Conservation (phyloP, 2,888 invertebrate genomes). For the Euproctis similis region DNA sequence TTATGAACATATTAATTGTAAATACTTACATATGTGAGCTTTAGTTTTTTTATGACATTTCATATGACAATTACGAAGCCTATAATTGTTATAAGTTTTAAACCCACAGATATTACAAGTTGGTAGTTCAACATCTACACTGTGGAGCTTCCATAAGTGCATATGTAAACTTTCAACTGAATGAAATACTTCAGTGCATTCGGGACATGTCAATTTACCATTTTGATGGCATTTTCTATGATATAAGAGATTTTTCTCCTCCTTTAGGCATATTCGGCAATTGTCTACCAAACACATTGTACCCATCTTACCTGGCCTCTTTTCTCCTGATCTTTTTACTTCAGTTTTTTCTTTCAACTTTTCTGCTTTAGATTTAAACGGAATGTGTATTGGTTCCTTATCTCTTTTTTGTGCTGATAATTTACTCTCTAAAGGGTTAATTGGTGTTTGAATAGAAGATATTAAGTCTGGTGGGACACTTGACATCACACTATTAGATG, state of each 20-base stretch:
- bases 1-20: too few relatives aligned
- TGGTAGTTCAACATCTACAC: slow-evolving; percentile 86
- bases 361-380: slow-evolving; percentile 31
- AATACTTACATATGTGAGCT: slow-evolving; percentile 73
- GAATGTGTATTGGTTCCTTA: slow-evolving; percentile 23
- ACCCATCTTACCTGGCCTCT: slow-evolving; percentile 21
- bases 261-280: slow-evolving; percentile 76
- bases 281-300: slow-evolving; percentile 69
- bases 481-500: slow-evolving; percentile 47
- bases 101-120: slow-evolving; percentile 85
- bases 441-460: slow-evolving; percentile 51
- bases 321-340: slow-evolving; percentile 15
- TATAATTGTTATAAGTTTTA: slow-evolving; percentile 81
- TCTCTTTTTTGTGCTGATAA: slow-evolving; percentile 25
- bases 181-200: slow-evolving; percentile 75
- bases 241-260: slow-evolving; percentile 76
- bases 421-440: slow-evolving; percentile 22
- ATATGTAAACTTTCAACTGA: slow-evolving; percentile 82
- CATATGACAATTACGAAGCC: slow-evolving; percentile 83
- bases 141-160: slow-evolving; percentile 87
- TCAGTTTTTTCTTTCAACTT: slow-evolving; percentile 21
- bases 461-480: slow-evolving; percentile 63
- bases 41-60: slow-evolving; percentile 82
- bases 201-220: slow-evolving; percentile 75
- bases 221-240: slow-evolving; percentile 79